Evolutionary conservation across 2,113 vertebrate species (phyloP), one percentile per base, ranked within the genome.

Genomic region (Tychaedon coryphoeus): DNA sequence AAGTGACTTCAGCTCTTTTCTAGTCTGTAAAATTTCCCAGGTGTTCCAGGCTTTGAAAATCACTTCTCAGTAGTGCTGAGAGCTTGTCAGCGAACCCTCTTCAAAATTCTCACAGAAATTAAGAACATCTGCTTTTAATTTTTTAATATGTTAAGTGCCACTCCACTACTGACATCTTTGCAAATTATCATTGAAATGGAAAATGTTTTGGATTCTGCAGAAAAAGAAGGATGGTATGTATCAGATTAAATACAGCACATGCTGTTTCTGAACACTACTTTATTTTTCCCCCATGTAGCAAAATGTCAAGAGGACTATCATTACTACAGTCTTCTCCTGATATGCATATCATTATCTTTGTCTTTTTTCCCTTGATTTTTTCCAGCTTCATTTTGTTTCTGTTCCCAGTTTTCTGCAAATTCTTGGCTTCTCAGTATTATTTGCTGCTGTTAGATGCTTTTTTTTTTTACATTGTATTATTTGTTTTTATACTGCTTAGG

Each of bases 131-230:
- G 79, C 73, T 92, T 95, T 86, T 92, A 90, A 73, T 86, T 92
- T 94, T 91, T 94, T 88, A 79, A 90, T 95, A 93, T 95, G 90
- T 96, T 96, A 97, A 97, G 95, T 95, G 54, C 85, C 88, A 86
- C 96, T 96, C 76, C 38, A 94, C 43, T 86, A 38, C 64, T 93
- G 88, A 86, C 71, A 88, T 95, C 56, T 89, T 92, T 8, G 5
- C 56, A 70, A 71, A 70, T 93, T 74, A 80, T 73, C 42, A 62
- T 67, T 80, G 72, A 76, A 92, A 92, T 88, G 60, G 42, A 92
- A 93, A 80, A 77, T 31, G 53, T 20, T 88, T 91, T 74, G 56
- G 82, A 74, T 91, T 86, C 40, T 88, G 65, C 43, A 70, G 62
- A 71, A 94, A 12, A 83, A 88, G 48, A 54, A 75, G 36, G 61